A percentile compares a stretch with the other conserved stretches of the same genome.
Conservation (phyloP, 2,113 vertebrate genomes). For the Tamias sibiricus region DNA sequence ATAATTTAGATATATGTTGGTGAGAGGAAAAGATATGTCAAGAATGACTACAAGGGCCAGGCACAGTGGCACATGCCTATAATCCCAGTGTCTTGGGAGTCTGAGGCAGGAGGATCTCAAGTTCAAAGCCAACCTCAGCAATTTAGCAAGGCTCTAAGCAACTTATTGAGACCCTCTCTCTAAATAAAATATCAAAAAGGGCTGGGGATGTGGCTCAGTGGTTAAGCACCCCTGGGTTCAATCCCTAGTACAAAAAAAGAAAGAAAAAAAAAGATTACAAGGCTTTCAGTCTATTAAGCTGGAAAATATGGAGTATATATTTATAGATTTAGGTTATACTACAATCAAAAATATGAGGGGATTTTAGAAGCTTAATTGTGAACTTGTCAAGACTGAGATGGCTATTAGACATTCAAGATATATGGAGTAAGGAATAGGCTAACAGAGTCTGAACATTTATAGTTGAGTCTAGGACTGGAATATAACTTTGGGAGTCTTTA, state of each 20-base stretch:
- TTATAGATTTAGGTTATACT: background rate
- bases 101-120: too few species aligned
- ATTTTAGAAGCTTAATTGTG: background rate
- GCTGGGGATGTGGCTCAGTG: too few species aligned
- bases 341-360: background rate
- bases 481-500: background rate
- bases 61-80: too few species aligned
- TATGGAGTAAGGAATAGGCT: background rate
- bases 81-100: too few species aligned
- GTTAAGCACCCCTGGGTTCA: too few species aligned
- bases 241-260: too few species aligned
- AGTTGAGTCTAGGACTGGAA: background rate
- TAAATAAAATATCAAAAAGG: too few species aligned
- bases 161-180: too few species aligned
- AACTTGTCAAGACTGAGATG: background rate
- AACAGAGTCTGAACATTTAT: background rate
- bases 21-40: background rate
- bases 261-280: too few species aligned
- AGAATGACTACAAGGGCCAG: background rate
- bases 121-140: too few species aligned
- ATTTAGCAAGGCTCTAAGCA: too few species aligned
- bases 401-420: background rate
- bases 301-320: background rate
- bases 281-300: background rate
- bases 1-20: background rate